Conservation (phyloP, 1,140 invertebrate species). For the Drosophila simulans region DNA sequence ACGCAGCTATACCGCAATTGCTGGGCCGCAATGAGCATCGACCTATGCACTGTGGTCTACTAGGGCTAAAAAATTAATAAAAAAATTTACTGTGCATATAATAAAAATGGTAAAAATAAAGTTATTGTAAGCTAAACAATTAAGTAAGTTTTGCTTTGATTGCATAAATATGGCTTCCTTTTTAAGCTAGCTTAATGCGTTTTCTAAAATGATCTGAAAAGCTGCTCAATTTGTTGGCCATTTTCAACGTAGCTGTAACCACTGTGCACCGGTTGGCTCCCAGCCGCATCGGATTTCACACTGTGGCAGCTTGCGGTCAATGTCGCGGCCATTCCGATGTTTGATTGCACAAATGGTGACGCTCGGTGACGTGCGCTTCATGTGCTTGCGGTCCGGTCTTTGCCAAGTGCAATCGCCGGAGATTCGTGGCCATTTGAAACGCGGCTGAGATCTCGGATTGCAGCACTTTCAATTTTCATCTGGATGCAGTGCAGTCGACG, state of each 20-base stretch:
- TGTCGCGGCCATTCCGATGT: slow-evolving; percentile 55
- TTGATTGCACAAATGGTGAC: slow-evolving; percentile 51
- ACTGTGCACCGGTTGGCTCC: background rate
- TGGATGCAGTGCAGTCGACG: slow-evolving; percentile 34
- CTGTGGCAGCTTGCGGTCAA: slow-evolving; percentile 42
- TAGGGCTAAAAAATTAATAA: background rate
- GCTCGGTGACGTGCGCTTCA: slow-evolving; percentile 25
- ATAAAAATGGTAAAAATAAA: too few relatives aligned
- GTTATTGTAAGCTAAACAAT: too few relatives aligned
- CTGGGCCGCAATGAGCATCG: slow-evolving; percentile 8
- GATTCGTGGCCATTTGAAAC: slow-evolving; percentile 49
- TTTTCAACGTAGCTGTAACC: background rate
- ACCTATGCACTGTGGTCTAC: slow-evolving; percentile 13
- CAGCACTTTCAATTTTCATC: slow-evolving; percentile 70
- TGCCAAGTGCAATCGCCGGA: slow-evolving; percentile 42
- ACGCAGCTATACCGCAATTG: slow-evolving; percentile 14
- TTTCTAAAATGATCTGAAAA: background rate
- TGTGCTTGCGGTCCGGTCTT: slow-evolving; percentile 47
- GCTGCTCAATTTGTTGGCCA: background rate
- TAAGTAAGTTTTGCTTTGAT: too few relatives aligned
- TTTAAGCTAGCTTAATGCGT: too few relatives aligned
- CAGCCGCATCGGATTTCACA: slow-evolving; percentile 53
- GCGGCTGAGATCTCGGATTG: slow-evolving; percentile 38
- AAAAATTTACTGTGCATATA: too few relatives aligned
- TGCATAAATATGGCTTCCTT: background rate